A percentile compares a stretch with the other conserved stretches of the same genome.
Evolutionary conservation across 2,888 invertebrate genomes (phyloP).

Genomic region (Plagodis pulveraria): DNA sequence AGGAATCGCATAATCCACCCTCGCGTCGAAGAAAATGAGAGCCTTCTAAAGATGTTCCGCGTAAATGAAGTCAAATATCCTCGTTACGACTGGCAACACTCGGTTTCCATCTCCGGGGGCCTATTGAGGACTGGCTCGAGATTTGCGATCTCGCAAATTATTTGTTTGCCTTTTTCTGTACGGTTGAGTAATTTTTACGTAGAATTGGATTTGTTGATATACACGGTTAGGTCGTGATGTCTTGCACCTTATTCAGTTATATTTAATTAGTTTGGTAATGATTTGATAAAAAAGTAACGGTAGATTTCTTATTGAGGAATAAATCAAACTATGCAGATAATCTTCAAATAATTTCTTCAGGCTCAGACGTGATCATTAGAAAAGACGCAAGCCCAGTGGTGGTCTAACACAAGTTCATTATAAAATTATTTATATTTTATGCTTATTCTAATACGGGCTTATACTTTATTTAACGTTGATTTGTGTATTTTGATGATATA

Average conservation of each 20-base stretch:
- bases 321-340: too few relatives aligned
- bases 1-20: slow-evolving; percentile 29
- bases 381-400: too few relatives aligned
- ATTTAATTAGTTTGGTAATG: neutral
- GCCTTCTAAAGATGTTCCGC: slow-evolving; percentile 32
- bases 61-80: slow-evolving; percentile 38
- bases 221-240: slow-evolving; percentile 4
- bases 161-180: slow-evolving; percentile 30
- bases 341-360: too few relatives aligned
- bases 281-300: too few relatives aligned
- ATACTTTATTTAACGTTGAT: too few relatives aligned
- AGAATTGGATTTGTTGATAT: slow-evolving; percentile 11
- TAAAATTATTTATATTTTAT: too few relatives aligned
- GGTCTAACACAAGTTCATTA: too few relatives aligned
- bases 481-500: too few relatives aligned
- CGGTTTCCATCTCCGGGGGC: slow-evolving; percentile 32
- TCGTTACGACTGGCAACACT: slow-evolving; percentile 32
- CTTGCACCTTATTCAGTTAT: neutral
- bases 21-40: slow-evolving; percentile 31
- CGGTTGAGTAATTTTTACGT: slow-evolving; percentile 26
- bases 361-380: too few relatives aligned
- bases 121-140: slow-evolving; percentile 28
- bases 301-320: too few relatives aligned
- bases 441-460: too few relatives aligned
- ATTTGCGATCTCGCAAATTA: slow-evolving; percentile 30